Conservation (phyloP, 2,113 vertebrate genomes). For the Notothenia coriiceps region DNA sequence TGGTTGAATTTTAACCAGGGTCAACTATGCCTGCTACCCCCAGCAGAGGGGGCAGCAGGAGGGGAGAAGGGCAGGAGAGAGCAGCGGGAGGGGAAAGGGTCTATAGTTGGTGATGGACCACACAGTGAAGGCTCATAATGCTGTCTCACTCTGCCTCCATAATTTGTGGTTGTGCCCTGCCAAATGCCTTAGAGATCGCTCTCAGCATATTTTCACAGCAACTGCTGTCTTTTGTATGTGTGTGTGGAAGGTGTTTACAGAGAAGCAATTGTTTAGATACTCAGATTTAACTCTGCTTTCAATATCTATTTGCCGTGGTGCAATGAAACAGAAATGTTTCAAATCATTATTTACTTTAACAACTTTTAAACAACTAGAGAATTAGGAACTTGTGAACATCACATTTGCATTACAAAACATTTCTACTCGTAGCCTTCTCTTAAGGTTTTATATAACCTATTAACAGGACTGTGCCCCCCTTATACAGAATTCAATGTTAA, state of each 20-base stretch:
- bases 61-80: slow-evolving; percentile 58
- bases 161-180: slow-evolving; percentile 74
- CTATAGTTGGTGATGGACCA: slow-evolving; percentile 73
- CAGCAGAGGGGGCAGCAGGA: slow-evolving; percentile 77
- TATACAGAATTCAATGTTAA: too few species aligned
- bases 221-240: slow-evolving; percentile 53
- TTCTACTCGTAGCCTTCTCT: neutral
- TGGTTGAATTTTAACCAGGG: slow-evolving; percentile 78
- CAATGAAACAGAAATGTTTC: neutral
- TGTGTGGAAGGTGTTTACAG: slow-evolving; percentile 56
- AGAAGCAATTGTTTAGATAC: slow-evolving; percentile 34
- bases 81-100: slow-evolving; percentile 59
- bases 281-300: slow-evolving; percentile 21
- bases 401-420: slow-evolving; percentile 14
- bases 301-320: neutral
- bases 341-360: neutral
- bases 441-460: neutral
- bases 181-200: slow-evolving; percentile 64
- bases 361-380: neutral
- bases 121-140: slow-evolving; percentile 76
- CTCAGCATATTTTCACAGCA: slow-evolving; percentile 69
- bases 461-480: neutral
- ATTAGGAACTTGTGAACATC: slow-evolving; percentile 5
- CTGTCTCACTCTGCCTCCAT: slow-evolving; percentile 63
- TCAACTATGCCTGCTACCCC: slow-evolving; percentile 71